phyloP scores from a whole-genome alignment of 2,888 invertebrate genomes.

The Acleris emargana region DNA sequence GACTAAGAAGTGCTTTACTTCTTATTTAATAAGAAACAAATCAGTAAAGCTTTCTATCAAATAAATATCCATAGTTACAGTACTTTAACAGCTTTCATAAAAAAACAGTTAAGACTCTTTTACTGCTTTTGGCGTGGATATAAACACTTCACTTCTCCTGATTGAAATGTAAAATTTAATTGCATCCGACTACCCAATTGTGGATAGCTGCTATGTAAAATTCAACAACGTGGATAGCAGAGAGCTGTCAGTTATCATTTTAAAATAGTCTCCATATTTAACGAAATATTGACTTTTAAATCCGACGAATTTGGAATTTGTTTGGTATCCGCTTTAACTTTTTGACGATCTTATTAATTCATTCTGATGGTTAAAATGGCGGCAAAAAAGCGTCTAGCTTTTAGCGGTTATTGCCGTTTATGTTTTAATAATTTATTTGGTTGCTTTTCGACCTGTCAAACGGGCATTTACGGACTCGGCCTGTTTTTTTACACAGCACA shows the following conservation, averaged over 20 bases:
- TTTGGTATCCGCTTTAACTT: constrained; percentile 21
- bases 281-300: constrained; percentile 35
- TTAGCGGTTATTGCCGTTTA: constrained; percentile 14
- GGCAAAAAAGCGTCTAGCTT: constrained; percentile 29
- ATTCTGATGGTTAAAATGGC: constrained; percentile 15
- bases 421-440: constrained; percentile 17
- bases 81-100: no score
- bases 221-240: constrained; percentile 10
- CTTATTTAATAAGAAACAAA: no score
- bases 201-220: constrained; percentile 11
- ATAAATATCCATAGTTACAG: no score
- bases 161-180: no score
- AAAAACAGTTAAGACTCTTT: no score
- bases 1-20: no score
- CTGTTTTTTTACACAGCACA: neutral
- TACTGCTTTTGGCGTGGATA: no score
- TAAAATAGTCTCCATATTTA: constrained; percentile 18
- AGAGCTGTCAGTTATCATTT: constrained; percentile 14
- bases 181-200: neutral
- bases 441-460: constrained; percentile 6
- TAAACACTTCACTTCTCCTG: no score
- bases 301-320: constrained; percentile 14
- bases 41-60: no score
- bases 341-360: constrained; percentile 22
- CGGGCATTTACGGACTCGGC: constrained; percentile 3